Evolutionary conservation across 2,113 vertebrate species (phyloP).

Genomic region (Pitta sordida): DNA sequence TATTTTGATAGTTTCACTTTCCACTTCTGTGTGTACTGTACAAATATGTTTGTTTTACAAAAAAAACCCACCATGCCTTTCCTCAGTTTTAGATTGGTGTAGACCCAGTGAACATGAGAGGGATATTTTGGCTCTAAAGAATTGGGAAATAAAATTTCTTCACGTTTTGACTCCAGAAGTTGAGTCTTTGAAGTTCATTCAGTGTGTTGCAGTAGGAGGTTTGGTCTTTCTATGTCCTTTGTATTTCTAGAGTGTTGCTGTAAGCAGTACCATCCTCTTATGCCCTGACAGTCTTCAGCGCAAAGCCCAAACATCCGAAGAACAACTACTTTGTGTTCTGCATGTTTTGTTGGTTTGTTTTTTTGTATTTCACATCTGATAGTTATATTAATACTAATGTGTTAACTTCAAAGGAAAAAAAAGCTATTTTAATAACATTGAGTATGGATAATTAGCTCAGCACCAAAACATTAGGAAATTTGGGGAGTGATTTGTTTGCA

Average conservation of each 20-base stretch:
- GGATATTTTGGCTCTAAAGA: neutral
- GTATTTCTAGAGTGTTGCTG: neutral
- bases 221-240: neutral
- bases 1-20: neutral
- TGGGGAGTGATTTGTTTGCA: neutral
- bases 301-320: neutral
- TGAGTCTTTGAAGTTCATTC: neutral
- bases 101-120: neutral
- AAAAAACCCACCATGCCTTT: rapidly evolving
- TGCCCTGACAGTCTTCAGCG: neutral
- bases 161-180: neutral
- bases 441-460: constrained; percentile 7
- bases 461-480: constrained; percentile 18
- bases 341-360: neutral
- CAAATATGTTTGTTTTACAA: neutral
- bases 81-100: neutral
- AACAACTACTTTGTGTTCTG: neutral
- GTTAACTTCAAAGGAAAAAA: constrained; percentile 37
- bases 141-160: neutral
- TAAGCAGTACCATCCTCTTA: neutral
- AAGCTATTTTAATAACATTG: constrained; percentile 27
- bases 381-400: constrained; percentile 4
- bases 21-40: neutral
- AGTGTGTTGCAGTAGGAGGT: neutral
- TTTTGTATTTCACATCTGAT: neutral